Percentiles rank a stretch among this genome's conserved stretches.
Evolutionary conservation across 2,888 invertebrate species (phyloP).

Genomic region (Euphydryas editha): DNA sequence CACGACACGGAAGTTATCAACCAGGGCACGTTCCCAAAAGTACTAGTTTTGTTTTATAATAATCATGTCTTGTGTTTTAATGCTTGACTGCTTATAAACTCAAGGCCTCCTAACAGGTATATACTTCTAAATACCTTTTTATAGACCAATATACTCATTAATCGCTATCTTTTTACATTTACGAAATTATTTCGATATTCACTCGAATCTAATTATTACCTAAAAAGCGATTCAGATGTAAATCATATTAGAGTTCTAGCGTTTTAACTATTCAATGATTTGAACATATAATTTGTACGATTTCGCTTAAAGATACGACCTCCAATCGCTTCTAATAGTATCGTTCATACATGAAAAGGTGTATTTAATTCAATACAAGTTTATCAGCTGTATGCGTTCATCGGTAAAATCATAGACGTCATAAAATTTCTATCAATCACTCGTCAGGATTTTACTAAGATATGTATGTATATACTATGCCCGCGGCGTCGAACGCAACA

Average conservation of each 20-base stretch:
- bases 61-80: constrained; percentile 24
- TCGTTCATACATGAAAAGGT: background rate
- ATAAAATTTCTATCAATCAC: too few relatives aligned
- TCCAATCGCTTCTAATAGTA: background rate
- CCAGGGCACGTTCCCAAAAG: too few relatives aligned
- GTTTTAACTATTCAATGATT: constrained; percentile 21
- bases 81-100: constrained; percentile 30
- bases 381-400: background rate
- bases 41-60: constrained; percentile 40
- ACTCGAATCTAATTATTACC: constrained; percentile 14
- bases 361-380: background rate
- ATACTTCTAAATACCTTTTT: constrained; percentile 23
- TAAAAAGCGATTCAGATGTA: constrained; percentile 10
- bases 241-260: constrained; percentile 18
- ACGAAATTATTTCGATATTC: constrained; percentile 19
- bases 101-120: constrained; percentile 19
- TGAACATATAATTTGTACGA: constrained; percentile 7
- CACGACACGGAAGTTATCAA: too few relatives aligned
- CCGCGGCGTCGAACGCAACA: too few relatives aligned
- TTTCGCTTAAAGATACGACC: background rate
- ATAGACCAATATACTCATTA: constrained; percentile 32
- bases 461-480: too few relatives aligned
- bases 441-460: too few relatives aligned
- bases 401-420: too few relatives aligned
- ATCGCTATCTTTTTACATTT: constrained; percentile 16